Percentiles rank a stretch among this genome's conserved stretches.
Evolutionary conservation across 1,140 invertebrate genomes (phyloP).

Genomic region (Eubasilissa regina): DNA sequence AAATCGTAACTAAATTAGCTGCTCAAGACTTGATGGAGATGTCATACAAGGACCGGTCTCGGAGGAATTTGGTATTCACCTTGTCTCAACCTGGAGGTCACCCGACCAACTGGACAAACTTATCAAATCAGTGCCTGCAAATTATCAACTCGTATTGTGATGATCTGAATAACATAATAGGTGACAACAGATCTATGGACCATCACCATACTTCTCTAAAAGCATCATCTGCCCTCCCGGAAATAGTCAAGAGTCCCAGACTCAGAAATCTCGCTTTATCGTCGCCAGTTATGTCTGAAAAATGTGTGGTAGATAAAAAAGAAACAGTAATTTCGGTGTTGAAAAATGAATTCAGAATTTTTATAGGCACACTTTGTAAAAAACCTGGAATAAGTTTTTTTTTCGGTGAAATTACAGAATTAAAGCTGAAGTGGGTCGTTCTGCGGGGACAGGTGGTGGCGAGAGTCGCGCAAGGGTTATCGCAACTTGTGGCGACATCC

Average conservation of each 20-base stretch:
- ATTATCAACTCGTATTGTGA: constrained; percentile 76
- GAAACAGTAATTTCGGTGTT: constrained; percentile 44
- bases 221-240: constrained; percentile 61
- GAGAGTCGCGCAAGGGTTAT: constrained; percentile 81
- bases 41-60: constrained; percentile 72
- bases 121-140: constrained; percentile 75
- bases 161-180: constrained; percentile 73
- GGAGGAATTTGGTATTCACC: constrained; percentile 77
- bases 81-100: constrained; percentile 85
- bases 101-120: constrained; percentile 84
- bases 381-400: constrained; percentile 79
- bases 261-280: constrained; percentile 69
- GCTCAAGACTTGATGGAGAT: constrained; percentile 79
- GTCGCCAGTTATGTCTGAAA: constrained; percentile 54
- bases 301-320: constrained; percentile 60
- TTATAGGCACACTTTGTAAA: constrained; percentile 67
- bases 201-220: constrained; percentile 54
- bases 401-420: constrained; percentile 80
- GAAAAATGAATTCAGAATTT: constrained; percentile 64
- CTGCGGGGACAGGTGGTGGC: constrained; percentile 79
- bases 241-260: constrained; percentile 63
- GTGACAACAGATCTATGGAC: constrained; percentile 65
- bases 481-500: constrained; percentile 78
- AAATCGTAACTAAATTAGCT: constrained; percentile 80
- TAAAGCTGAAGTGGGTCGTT: constrained; percentile 77